Conservation (phyloP, 2,113 vertebrate species). For the Probosciger aterrimus region DNA sequence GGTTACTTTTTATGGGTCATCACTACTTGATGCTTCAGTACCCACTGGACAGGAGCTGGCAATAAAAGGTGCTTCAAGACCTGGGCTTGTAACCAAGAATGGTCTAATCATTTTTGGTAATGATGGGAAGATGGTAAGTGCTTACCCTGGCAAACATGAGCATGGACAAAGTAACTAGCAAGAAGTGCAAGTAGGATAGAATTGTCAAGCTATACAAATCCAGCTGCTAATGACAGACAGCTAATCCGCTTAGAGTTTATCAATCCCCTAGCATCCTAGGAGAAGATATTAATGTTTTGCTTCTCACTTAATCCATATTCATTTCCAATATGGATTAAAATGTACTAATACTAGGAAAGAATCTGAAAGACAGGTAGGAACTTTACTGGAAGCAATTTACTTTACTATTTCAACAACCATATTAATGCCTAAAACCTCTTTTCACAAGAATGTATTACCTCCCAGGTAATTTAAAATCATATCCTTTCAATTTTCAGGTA, state of each 20-base stretch:
- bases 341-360: neutral
- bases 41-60: slow-evolving; percentile 81
- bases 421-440: neutral
- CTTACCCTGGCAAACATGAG: neutral
- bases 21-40: slow-evolving; percentile 72
- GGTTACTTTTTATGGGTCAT: slow-evolving; percentile 86
- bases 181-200: neutral
- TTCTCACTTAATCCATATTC: neutral
- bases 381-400: neutral
- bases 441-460: neutral
- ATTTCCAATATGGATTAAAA: neutral
- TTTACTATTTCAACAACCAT: neutral
- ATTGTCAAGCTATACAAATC: neutral
- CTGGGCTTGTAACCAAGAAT: slow-evolving; percentile 84
- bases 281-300: neutral
- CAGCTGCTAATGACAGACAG: neutral
- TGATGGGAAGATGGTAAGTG: slow-evolving; percentile 86
- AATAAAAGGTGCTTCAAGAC: slow-evolving; percentile 79
- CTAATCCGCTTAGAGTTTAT: neutral
- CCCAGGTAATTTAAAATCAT: neutral
- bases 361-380: neutral
- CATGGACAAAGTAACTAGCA: neutral
- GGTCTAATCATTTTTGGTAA: slow-evolving; percentile 87
- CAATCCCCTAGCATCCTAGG: neutral
- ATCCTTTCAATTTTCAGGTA: slow-evolving; percentile 61